Evolutionary conservation across 30 jellyfish, hydroid and myxozoan species (phyloP).

Genomic region (Cassiopea xamachana): DNA sequence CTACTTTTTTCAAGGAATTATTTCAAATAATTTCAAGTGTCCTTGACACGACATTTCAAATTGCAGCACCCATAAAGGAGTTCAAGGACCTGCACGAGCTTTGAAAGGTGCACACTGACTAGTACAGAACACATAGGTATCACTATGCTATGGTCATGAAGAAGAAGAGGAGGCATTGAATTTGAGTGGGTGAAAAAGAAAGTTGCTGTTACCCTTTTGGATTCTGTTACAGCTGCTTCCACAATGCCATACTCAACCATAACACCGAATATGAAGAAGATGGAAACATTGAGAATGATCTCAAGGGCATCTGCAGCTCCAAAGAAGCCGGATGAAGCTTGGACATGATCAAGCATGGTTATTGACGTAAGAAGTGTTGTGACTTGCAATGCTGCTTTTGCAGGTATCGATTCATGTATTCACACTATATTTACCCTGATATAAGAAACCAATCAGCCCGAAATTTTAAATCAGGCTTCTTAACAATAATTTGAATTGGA

Average conservation of each 20-base stretch:
- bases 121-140: too few species aligned
- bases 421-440: conserved; percentile 74
- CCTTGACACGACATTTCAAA: too few species aligned
- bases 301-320: conserved; percentile 67
- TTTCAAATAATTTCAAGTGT: too few species aligned
- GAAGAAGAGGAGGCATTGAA: too few species aligned
- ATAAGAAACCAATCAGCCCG: conserved; percentile 79
- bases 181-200: too few species aligned
- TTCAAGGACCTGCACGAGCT: too few species aligned
- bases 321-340: conserved; percentile 39
- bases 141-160: too few species aligned
- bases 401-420: conserved; percentile 85
- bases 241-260: conserved; percentile 74
- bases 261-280: conserved; percentile 69
- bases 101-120: too few species aligned
- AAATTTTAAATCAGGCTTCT: too few species aligned
- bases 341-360: conserved; percentile 61
- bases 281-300: conserved; percentile 58
- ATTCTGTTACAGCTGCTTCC: conserved; percentile 11
- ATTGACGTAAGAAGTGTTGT: conserved; percentile 85
- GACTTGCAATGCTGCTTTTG: conserved; percentile 83
- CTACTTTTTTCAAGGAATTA: too few species aligned
- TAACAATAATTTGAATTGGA: too few species aligned
- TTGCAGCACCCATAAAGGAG: too few species aligned
- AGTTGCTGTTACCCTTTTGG: background rate